phyloP scores from a whole-genome alignment of 2,888 invertebrate genomes.

The Thyatira batis region DNA sequence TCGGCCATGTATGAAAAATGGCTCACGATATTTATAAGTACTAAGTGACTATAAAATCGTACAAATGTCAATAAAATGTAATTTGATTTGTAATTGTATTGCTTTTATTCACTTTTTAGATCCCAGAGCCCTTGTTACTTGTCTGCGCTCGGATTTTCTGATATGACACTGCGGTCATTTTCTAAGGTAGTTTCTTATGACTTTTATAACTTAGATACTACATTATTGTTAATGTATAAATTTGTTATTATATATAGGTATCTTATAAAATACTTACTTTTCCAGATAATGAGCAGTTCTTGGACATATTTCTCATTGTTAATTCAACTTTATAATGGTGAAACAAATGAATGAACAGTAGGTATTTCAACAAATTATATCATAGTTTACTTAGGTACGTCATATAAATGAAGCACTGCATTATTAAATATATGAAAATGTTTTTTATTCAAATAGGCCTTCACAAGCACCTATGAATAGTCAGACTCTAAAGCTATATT shows the following conservation, averaged over 20 bases:
- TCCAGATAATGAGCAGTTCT: slow-evolving; percentile 34
- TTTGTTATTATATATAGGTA: too few relatives aligned
- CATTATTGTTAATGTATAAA: too few relatives aligned
- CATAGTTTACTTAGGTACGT: neutral
- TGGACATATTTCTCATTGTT: slow-evolving; percentile 35
- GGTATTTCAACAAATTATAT: neutral
- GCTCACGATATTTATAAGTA: too few relatives aligned
- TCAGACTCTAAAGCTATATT: too few relatives aligned
- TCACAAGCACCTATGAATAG: too few relatives aligned
- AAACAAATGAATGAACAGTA: slow-evolving; percentile 5
- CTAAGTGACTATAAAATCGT: too few relatives aligned
- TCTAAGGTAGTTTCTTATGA: slow-evolving; percentile 34
- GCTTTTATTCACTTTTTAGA: slow-evolving; percentile 13
- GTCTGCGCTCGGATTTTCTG: slow-evolving; percentile 30
- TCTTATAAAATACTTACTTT: too few relatives aligned
- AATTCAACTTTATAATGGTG: slow-evolving; percentile 23
- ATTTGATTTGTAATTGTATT: neutral
- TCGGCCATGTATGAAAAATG: too few relatives aligned
- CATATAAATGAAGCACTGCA: too few relatives aligned
- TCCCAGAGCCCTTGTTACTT: slow-evolving; percentile 27
- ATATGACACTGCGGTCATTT: slow-evolving; percentile 29
- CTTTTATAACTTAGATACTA: neutral
- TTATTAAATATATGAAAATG: neutral
- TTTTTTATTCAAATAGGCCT: too few relatives aligned
- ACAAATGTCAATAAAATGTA: too few relatives aligned